Conservation (phyloP, 2,113 vertebrate genomes). For the Mastomys coucha region DNA sequence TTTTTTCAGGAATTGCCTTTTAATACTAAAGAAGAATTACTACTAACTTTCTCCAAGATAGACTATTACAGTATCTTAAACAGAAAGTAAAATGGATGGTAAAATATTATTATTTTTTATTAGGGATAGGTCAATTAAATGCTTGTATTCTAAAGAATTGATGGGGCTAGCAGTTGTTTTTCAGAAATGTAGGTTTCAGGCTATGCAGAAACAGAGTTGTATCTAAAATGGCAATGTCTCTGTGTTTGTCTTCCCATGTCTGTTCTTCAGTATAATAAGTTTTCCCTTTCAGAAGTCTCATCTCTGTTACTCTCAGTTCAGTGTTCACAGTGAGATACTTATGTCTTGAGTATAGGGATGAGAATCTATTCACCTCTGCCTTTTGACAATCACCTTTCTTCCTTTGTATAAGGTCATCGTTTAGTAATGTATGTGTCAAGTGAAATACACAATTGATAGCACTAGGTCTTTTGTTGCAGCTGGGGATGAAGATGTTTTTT, state of each 20-base stretch:
- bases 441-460: background rate
- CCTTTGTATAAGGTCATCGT: background rate
- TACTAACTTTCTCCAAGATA: slow-evolving; percentile 20
- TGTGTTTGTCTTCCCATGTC: background rate
- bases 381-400: background rate
- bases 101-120: slow-evolving; percentile 13
- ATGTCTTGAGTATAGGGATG: background rate
- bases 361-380: background rate
- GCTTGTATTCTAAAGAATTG: background rate
- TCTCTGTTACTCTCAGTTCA: background rate
- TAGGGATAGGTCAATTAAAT: background rate
- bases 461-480: background rate
- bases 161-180: background rate
- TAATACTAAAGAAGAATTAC: background rate
- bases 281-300: background rate
- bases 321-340: background rate
- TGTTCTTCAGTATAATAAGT: background rate
- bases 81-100: background rate
- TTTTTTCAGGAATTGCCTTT: slow-evolving; percentile 17
- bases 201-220: background rate
- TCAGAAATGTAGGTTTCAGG: slow-evolving; percentile 27
- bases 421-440: background rate
- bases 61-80: background rate
- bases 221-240: background rate
- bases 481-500: background rate